Base-by-base conservation (phyloP, 1,140 invertebrate genomes). In the Aphidius ervi region DNA sequence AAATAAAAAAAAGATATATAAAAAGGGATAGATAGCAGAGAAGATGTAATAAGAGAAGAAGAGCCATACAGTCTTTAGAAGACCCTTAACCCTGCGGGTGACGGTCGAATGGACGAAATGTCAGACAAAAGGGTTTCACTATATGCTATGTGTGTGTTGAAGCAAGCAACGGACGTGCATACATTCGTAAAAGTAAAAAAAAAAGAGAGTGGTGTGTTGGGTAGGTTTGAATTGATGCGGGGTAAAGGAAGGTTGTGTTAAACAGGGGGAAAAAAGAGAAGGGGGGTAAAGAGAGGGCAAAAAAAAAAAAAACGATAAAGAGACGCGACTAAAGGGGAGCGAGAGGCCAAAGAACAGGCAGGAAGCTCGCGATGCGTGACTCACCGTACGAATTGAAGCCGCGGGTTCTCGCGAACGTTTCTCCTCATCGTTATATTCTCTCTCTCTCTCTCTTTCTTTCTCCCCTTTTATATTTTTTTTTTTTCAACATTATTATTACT, bases 341-440 rank as follows among this genome's bases (percentile, higher is more conserved):
- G 61, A 47, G 58, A 56, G 56, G n/a, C 55, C 37, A 47, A 45
- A 16, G 59, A 39, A 31, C 20, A 49, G 59, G 66, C 74, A 76
- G 75, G 75, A 75, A 77, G 74, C 74, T 72, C 74, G 74, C 74
- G 75, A 71, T 75, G 74, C 74, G 74, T 77, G 75, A 76, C 75
- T 76, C 75, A 74, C 71, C 70, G 69, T 62, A 43, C 70, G 65
- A 65, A 63, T 55, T 55, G 66, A 70, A 68, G 66, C 66, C 69
- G 70, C 68, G 67, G 63, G 68, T 72, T 72, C 69, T 70, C 73
- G 73, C 69, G 70, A 68, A 63, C 73, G 68, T 67, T 65, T 64
- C 62, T 45, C 61, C 23, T 31, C 23, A 31, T 31, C 23, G 23
- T 31, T 31, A 31, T 42, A 63, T 41, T 53, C 55, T 46, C 64